These are phyloP conservation scores for Contarinia nasturtii DNA, from an alignment of 1,140 invertebrate genomes.

Conservation along the genomic window DNA sequence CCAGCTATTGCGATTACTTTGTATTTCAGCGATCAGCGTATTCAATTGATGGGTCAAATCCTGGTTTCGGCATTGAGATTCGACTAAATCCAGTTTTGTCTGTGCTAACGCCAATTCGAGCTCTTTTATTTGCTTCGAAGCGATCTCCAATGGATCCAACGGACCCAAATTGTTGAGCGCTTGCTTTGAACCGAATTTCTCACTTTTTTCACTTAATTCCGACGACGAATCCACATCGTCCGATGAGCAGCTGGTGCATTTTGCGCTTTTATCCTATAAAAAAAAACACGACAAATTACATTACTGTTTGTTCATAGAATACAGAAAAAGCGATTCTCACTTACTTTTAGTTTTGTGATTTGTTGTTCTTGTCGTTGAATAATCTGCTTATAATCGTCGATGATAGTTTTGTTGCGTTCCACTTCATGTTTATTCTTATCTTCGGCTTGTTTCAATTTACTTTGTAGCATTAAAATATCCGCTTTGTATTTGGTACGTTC, in stretches of 20 bases:
- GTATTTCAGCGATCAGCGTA: constrained; percentile 56
- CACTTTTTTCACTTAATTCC: constrained; percentile 17
- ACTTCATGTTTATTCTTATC: constrained; percentile 52
- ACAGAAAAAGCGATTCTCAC: constrained; percentile 37
- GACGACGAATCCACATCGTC: constrained; percentile 14
- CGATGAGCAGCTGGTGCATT: constrained; percentile 31
- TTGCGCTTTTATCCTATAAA: constrained; percentile 30
- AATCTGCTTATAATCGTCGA: constrained; percentile 85
- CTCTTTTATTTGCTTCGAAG: constrained; percentile 57
- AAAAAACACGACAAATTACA: background rate
- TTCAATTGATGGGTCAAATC: constrained; percentile 85
- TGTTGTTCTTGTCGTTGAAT: constrained; percentile 77
- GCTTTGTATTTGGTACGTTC: constrained; percentile 61
- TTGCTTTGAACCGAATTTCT: constrained; percentile 17
- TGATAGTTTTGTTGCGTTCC: constrained; percentile 50
- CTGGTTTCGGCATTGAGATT: constrained; percentile 93
- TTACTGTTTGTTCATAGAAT: constrained; percentile 4
- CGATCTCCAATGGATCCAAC: constrained; percentile 18
- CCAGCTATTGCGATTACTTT: constrained; percentile 46
- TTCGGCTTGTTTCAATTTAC: constrained; percentile 57
- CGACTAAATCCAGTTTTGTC: constrained; percentile 90
- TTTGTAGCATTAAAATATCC: constrained; percentile 64
- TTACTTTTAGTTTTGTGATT: constrained; percentile 39
- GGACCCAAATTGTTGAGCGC: constrained; percentile 13
- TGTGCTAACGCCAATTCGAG: constrained; percentile 89